Conservation (phyloP, 2,113 vertebrate genomes). For the Talpa occidentalis region DNA sequence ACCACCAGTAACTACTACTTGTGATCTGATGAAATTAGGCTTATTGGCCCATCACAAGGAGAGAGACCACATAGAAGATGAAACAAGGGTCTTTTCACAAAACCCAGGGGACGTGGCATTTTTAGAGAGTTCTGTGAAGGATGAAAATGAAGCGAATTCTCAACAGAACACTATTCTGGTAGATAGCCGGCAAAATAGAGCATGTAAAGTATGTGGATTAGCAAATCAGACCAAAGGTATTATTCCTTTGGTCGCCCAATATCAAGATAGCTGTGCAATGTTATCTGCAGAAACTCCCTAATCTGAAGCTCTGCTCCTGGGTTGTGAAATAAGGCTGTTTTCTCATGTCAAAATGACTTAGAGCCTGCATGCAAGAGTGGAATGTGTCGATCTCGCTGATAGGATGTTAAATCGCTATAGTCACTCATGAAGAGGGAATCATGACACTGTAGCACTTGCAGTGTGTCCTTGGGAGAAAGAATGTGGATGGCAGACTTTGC, state of each 20-base stretch:
- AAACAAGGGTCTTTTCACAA: background rate
- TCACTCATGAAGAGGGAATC: background rate
- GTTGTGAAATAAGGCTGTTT: background rate
- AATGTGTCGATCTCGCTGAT: background rate
- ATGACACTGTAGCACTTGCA: background rate
- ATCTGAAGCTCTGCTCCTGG: background rate
- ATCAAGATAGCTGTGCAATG: background rate
- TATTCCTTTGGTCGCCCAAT: background rate
- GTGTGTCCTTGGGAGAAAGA: background rate
- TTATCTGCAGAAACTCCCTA: background rate
- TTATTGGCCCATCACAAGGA: background rate
- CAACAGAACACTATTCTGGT: background rate
- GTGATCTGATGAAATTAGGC: background rate
- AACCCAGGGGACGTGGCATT: background rate
- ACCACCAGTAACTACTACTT: background rate
- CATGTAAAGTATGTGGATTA: background rate
- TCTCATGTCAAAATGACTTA: constrained; percentile 13
- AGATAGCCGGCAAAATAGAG: background rate
- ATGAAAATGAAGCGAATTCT: background rate
- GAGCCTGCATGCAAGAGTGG: background rate
- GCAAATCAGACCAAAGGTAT: background rate
- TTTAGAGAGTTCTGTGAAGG: background rate
- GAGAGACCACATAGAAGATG: background rate
- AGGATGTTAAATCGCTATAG: background rate
- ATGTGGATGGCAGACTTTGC: background rate